phyloP scores from a whole-genome alignment of 2,888 invertebrate genomes.

The Hyles lineata region DNA sequence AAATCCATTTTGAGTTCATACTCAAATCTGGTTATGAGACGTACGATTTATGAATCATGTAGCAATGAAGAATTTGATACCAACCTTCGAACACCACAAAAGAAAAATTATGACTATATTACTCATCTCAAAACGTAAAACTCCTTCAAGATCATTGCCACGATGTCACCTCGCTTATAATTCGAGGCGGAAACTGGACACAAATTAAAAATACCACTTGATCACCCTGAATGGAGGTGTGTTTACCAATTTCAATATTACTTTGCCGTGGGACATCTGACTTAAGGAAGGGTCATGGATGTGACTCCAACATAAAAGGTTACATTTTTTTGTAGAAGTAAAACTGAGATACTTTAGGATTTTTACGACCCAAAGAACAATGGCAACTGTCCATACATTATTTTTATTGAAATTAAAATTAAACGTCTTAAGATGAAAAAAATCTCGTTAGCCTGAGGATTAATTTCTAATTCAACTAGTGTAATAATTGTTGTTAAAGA shows the following conservation, averaged over 20 bases:
- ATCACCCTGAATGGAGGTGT: background rate
- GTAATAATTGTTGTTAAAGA: too few species aligned
- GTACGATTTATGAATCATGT: too few species aligned
- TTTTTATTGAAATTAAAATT: too few species aligned
- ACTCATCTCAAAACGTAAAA: background rate
- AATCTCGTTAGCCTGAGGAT: too few species aligned
- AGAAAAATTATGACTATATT: background rate
- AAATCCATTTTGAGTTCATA: too few species aligned
- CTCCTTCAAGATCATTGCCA: slow-evolving; percentile 1
- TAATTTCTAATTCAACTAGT: too few species aligned
- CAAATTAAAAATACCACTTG: slow-evolving; percentile 3
- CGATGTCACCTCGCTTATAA: background rate
- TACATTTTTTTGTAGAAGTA: background rate
- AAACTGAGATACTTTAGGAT: too few species aligned
- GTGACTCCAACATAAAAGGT: background rate
- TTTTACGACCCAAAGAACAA: too few species aligned
- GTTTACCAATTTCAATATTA: background rate
- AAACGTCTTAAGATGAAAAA: too few species aligned
- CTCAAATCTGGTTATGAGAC: too few species aligned
- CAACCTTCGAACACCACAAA: background rate
- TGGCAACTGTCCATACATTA: too few species aligned
- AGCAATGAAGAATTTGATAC: too few species aligned
- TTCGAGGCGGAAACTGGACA: slow-evolving; percentile 2
- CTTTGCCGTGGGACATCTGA: background rate
- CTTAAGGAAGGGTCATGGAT: background rate